These are phyloP conservation scores for Scarus forsteni DNA, from an alignment of 2,797 vertebrate species.

Conservation along the genomic window DNA sequence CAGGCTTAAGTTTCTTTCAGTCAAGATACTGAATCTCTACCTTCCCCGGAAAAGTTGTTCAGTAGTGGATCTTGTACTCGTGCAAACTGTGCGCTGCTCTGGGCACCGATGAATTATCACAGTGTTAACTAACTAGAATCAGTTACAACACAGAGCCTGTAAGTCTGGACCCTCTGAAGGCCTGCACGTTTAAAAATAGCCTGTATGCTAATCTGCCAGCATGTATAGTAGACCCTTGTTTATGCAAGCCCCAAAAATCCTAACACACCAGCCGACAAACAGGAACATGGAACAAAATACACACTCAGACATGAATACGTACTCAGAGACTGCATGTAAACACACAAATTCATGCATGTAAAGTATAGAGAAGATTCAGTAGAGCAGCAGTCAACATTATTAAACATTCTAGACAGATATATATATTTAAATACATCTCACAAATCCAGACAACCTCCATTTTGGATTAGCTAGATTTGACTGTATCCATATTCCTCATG, in stretches of 20 bases:
- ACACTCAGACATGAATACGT: constrained; percentile 57
- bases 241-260: constrained; percentile 66
- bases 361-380: constrained; percentile 30
- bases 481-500: constrained; percentile 73
- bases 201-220: constrained; percentile 68
- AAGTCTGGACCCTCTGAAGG: constrained; percentile 59
- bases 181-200: constrained; percentile 70
- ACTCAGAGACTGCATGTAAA: constrained; percentile 31
- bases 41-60: constrained; percentile 27
- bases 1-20: constrained; percentile 4
- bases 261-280: constrained; percentile 69
- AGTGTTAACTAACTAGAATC: constrained; percentile 63
- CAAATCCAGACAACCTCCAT: constrained; percentile 73
- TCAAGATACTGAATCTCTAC: constrained; percentile 26
- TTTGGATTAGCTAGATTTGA: constrained; percentile 78
- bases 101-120: constrained; percentile 52
- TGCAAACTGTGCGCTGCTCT: constrained; percentile 11
- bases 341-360: constrained; percentile 49
- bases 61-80: constrained; percentile 16
- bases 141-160: constrained; percentile 56
- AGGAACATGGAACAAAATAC: constrained; percentile 50
- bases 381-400: constrained; percentile 50
- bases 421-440: constrained; percentile 54
- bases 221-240: constrained; percentile 74
- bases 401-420: constrained; percentile 52